phyloP scores from a whole-genome alignment of 2,113 vertebrate genomes.

The Zootoca vivipara region DNA sequence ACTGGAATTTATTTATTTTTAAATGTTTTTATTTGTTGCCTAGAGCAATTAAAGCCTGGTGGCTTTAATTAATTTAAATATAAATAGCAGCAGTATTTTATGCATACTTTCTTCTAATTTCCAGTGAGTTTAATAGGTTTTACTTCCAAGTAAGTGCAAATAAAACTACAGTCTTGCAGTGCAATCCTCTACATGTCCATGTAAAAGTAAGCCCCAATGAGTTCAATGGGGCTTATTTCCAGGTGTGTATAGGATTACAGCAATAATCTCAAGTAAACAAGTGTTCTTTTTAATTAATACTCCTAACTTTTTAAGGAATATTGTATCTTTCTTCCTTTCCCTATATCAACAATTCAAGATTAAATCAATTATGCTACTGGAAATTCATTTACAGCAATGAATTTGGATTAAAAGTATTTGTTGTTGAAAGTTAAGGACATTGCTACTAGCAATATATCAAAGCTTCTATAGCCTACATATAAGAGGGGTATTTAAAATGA shows the following conservation, averaged over 20 bases:
- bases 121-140: neutral
- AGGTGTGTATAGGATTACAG: neutral
- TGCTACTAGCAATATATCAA: no score
- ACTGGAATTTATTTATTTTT: neutral
- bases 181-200: no score
- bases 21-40: neutral
- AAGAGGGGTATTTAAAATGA: no score
- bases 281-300: neutral
- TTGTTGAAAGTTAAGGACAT: no score
- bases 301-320: neutral
- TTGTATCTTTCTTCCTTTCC: neutral
- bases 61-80: neutral
- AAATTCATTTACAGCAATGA: slow-evolving; percentile 28
- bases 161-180: no score
- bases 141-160: neutral
- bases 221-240: no score
- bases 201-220: no score
- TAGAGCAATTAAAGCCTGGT: neutral
- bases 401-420: neutral
- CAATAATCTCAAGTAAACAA: neutral
- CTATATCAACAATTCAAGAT: slow-evolving; percentile 21
- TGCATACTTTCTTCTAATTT: neutral
- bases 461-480: no score
- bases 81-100: neutral
- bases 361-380: slow-evolving; percentile 4